Conservation (phyloP, 2,888 invertebrate genomes). For the Craniophora ligustri region DNA sequence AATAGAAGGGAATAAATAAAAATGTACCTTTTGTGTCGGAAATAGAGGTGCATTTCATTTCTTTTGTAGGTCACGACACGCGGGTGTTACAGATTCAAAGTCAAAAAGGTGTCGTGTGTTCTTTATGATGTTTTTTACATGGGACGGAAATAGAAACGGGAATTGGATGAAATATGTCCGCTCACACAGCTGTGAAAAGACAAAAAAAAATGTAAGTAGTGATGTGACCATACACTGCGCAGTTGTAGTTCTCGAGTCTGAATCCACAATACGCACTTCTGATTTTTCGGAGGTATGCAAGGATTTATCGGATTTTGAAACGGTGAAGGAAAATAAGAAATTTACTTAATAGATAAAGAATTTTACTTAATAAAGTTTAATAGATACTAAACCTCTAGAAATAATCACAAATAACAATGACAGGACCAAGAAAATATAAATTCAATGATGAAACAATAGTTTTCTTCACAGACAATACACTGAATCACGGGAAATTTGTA, state of each 20-base stretch:
- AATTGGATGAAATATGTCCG: no score
- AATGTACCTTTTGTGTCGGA: slow-evolving; percentile 1
- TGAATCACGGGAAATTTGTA: slow-evolving; percentile 12
- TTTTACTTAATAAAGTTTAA: no score
- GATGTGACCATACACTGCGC: no score
- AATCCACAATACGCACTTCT: no score
- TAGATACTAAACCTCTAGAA: not conserved
- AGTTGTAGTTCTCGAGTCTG: no score
- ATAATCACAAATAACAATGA: not conserved
- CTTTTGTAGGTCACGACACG: not conserved
- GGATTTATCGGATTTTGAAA: not conserved
- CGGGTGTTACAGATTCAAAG: not conserved
- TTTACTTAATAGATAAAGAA: no score
- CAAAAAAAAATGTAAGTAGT: no score
- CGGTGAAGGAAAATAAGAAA: no score
- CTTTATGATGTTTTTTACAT: no score
- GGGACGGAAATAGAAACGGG: no score
- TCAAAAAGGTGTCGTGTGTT: not conserved
- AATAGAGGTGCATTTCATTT: not conserved
- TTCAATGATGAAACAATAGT: not conserved
- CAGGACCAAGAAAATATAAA: not conserved
- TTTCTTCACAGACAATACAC: slow-evolving; percentile 11
- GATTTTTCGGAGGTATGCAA: no score
- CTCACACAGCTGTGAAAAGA: no score
- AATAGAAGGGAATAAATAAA: slow-evolving; percentile 17